Base-by-base conservation (phyloP, 2,113 vertebrate species). In the Cephalopholis sonnerati region DNA sequence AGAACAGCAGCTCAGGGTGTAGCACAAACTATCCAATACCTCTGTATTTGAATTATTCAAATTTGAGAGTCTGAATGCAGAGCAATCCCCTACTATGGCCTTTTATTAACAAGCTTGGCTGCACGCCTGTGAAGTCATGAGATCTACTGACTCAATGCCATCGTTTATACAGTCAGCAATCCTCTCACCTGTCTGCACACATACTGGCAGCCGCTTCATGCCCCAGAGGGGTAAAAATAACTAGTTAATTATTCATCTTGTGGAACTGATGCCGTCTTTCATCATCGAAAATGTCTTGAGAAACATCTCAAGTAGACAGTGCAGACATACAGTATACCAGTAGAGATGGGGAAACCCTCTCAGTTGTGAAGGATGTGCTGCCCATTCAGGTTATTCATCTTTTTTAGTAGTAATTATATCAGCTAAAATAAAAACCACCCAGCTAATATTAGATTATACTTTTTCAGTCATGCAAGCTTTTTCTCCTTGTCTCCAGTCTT, bases 111-210 rank as follows among this genome's bases (percentile, higher is more conserved):
- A 87, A 90, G 85, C 83, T 92, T 93, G 93, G 90, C 92, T 89
- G 86, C 75, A 39, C 29, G 85, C 89, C 94, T 77, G 74, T 75
- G 72, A 88, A 92, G 82, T 86, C 86, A 84, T 87, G 80, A 79
- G 77, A 86, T 85, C 70, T 70, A 91, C 90, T 93, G 90, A 91
- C 89, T 93, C 79, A 83, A 70, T 92, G 93, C 92, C 92, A 93
- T 84, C 83, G 41, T 93, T 93, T 86, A 91, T 93, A 82, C 89
- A 90, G 87, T 93, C 91, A 87, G 87, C 92, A 92, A 90, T 93
- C 80, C 90, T 90, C 91, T 94, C 93, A 93, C 93, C 93, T 94
- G 93, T 93, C 92, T 90, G 85, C 90, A 72, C 87, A 84, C 80
- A 70, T 48, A 82, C 92, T 84, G 88, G 86, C 85, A 89, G 82